Evolutionary conservation across 2,888 invertebrate genomes (phyloP), one percentile per base, ranked within the genome.

Genomic region (Dusona sp.): DNA sequence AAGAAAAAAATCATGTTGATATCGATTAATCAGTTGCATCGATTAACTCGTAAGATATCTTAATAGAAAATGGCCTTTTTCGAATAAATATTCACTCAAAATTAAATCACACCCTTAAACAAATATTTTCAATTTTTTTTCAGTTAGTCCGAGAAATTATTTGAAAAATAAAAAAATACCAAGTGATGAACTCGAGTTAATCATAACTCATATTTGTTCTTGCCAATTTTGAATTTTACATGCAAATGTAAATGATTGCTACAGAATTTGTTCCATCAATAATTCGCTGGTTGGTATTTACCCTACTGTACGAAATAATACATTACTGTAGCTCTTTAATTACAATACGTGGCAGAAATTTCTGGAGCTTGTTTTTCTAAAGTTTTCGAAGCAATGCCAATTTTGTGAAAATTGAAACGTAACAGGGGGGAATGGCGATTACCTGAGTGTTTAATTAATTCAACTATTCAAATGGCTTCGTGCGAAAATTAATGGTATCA

Each of bases 211-310:
- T 33, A 13, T 0, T 42, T 11, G 11, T 42, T 42, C 42, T n/a
- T n/a, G n/a, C n/a, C n/a, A n/a, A n/a, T n/a, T n/a, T n/a, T n/a
- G n/a, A n/a, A n/a, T n/a, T n/a, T n/a, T n/a, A n/a, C n/a, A n/a
- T n/a, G 42, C 11, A 42, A 42, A 2, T 13, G 2, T 42, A 2
- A 11, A 70, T 29, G 29, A 8, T 70, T 45, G 45, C 45, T 9
- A 9, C 48, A 51, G 51, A 51, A 72, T 72, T 72, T 33, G 48
- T 72, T 48, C n/a, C 48, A 72, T 33, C 45, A 51, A n/a, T n/a
- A 19, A 51, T 33, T 72, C 33, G 48, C 13, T 11, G 51, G 6
- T 72, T 48, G 72, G n/a, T 13, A 51, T 72, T 48, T n/a, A 13
- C 33, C 48, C 51, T 72, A 51, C 25, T 51, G 33, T 51, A 33